These are phyloP conservation scores for Isoperla grammatica DNA, from an alignment of 2,888 invertebrate species.

Conservation along the genomic window DNA sequence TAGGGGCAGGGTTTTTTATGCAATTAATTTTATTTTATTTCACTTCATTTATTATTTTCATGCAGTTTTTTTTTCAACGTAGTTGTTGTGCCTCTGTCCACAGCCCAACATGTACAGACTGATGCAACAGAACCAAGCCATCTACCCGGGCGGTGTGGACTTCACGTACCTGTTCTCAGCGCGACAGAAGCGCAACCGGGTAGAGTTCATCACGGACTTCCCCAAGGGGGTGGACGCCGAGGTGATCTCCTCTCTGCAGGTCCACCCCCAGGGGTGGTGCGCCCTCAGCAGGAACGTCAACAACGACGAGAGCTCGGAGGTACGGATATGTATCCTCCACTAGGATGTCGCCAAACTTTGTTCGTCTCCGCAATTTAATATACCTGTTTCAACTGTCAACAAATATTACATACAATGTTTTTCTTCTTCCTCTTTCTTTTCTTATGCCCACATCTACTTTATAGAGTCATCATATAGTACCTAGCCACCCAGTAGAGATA, in stretches of 20 bases:
- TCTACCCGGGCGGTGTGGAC: constrained; percentile 71
- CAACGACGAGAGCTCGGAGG: constrained; percentile 79
- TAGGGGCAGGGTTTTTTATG: too few relatives aligned
- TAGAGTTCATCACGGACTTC: constrained; percentile 89
- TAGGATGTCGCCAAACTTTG: too few relatives aligned
- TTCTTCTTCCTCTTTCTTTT: too few relatives aligned
- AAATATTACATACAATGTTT: too few relatives aligned
- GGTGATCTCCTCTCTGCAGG: constrained; percentile 82
- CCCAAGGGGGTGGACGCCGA: constrained; percentile 81
- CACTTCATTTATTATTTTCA: too few relatives aligned
- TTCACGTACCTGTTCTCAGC: constrained; percentile 77
- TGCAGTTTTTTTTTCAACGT: too few relatives aligned
- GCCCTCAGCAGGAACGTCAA: constrained; percentile 84
- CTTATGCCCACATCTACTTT: too few relatives aligned
- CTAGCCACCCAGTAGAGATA: too few relatives aligned
- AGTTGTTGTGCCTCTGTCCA: too few relatives aligned
- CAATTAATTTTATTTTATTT: too few relatives aligned
- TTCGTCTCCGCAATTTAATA: background rate
- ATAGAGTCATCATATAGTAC: too few relatives aligned
- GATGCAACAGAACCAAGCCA: constrained; percentile 81
- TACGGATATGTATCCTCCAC: too few relatives aligned
- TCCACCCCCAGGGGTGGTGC: constrained; percentile 88
- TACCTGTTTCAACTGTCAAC: background rate
- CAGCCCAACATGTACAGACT: constrained; percentile 85
- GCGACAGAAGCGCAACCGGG: constrained; percentile 68